Percentiles rank a stretch among this genome's conserved stretches.
These are phyloP conservation scores for Champsocephalus gunnari DNA, from an alignment of 2,797 vertebrate species.

Conservation along the genomic window DNA sequence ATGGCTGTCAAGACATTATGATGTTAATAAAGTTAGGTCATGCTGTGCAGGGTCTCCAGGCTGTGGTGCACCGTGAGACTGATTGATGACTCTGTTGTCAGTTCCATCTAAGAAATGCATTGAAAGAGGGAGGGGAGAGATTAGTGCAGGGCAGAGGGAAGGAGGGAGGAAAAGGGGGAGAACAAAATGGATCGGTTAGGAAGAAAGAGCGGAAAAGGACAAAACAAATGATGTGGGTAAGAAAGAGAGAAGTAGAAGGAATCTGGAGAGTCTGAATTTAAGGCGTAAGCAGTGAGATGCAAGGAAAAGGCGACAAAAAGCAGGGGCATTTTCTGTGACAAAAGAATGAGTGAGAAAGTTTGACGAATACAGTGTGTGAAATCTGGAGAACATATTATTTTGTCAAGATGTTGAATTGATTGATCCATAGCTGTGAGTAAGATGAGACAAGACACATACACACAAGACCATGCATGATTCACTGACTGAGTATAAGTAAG, in stretches of 20 bases:
- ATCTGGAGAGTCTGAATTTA: conserved; percentile 15
- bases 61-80: conserved; percentile 65
- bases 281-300: background rate
- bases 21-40: conserved; percentile 78
- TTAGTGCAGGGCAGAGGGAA: conserved; percentile 24
- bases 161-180: conserved; percentile 16
- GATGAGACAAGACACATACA: conserved; percentile 23
- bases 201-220: conserved; percentile 19
- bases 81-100: conserved; percentile 81
- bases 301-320: background rate
- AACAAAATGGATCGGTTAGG: conserved; percentile 42
- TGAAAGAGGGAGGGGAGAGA: conserved; percentile 41
- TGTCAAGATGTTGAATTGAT: conserved; percentile 14
- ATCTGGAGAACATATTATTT: conserved; percentile 4
- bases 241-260: conserved; percentile 12
- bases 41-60: conserved; percentile 55
- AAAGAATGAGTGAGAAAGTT: background rate
- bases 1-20: conserved; percentile 65
- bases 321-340: background rate
- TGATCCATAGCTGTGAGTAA: conserved; percentile 20
- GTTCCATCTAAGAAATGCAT: conserved; percentile 79
- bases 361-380: background rate
- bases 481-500: background rate
- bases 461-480: background rate
- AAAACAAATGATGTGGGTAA: conserved; percentile 22